phyloP scores from a whole-genome alignment of 92 coral and sea anemone species.

The Epizoanthus scotinus region DNA sequence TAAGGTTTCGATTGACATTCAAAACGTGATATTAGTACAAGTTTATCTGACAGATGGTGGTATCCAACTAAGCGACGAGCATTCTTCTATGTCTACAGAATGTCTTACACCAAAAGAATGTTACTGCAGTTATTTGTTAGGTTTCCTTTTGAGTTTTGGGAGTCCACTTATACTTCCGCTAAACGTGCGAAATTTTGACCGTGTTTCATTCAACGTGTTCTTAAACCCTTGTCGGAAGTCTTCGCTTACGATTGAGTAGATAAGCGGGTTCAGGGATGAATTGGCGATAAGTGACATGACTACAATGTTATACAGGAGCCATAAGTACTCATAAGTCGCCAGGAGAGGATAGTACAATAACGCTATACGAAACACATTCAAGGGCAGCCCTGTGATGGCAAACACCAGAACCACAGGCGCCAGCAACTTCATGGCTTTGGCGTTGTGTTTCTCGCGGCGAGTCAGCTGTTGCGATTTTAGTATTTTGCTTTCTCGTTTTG shows the following conservation, averaged over 20 bases:
- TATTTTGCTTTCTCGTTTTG: background rate
- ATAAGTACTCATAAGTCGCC: slow-evolving; percentile 28
- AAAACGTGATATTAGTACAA: too few species aligned
- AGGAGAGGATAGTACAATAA: slow-evolving; percentile 44
- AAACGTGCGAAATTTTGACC: slow-evolving; percentile 25
- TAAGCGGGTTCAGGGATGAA: slow-evolving; percentile 66
- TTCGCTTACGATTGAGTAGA: slow-evolving; percentile 66
- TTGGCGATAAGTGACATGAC: slow-evolving; percentile 50
- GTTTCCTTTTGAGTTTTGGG: slow-evolving; percentile 15
- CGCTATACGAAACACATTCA: slow-evolving; percentile 49
- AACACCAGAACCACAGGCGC: slow-evolving; percentile 68
- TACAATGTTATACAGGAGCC: slow-evolving; percentile 59
- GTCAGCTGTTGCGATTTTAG: background rate
- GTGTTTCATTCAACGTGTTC: slow-evolving; percentile 4
- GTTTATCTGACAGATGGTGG: too few species aligned
- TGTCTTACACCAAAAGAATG: too few species aligned
- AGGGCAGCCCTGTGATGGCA: slow-evolving; percentile 60
- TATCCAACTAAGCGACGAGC: too few species aligned
- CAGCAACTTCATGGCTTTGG: slow-evolving; percentile 61
- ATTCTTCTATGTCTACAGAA: too few species aligned
- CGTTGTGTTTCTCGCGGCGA: slow-evolving; percentile 51
- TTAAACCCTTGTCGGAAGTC: slow-evolving; percentile 69
- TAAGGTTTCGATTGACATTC: too few species aligned
- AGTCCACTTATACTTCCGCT: slow-evolving; percentile 21
- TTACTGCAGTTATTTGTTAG: background rate